These are phyloP conservation scores for Drosophila colorata DNA, from an alignment of 2,888 invertebrate genomes.

Conservation along the genomic window DNA sequence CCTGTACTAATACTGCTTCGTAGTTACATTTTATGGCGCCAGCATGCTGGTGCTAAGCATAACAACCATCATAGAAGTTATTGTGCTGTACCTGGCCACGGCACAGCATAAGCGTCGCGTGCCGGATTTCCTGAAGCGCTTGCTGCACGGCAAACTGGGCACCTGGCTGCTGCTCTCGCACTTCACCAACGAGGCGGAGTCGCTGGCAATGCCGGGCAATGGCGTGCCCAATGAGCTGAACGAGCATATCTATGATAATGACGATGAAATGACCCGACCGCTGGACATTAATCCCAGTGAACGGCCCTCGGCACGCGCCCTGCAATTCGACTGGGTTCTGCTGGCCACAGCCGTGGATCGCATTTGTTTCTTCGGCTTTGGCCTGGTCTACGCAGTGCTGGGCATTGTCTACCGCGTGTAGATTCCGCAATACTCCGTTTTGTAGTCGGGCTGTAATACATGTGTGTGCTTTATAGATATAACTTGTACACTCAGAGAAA, in stretches of 20 bases:
- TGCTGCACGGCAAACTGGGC: conserved; percentile 81
- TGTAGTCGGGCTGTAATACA: conserved; percentile 1
- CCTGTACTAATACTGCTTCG: conserved; percentile 47
- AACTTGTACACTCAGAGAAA: conserved; percentile 5
- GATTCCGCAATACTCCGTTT: neutral
- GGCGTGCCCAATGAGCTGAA: conserved; percentile 71
- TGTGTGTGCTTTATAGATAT: conserved; percentile 9
- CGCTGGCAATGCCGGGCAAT: conserved; percentile 57
- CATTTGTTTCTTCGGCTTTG: conserved; percentile 87
- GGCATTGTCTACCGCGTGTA: conserved; percentile 77
- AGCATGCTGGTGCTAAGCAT: conserved; percentile 86
- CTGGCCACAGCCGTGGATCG: conserved; percentile 88
- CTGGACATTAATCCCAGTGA: conserved; percentile 63
- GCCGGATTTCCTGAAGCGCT: conserved; percentile 84
- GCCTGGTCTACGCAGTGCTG: conserved; percentile 86
- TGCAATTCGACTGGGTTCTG: conserved; percentile 88
- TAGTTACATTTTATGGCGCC: conserved; percentile 87
- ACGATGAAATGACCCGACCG: conserved; percentile 58
- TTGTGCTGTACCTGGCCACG: conserved; percentile 86
- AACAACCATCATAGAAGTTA: conserved; percentile 86
- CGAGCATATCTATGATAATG: conserved; percentile 71
- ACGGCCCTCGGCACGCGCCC: conserved; percentile 67
- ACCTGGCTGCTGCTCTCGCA: conserved; percentile 78
- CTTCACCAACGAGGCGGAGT: conserved; percentile 73
- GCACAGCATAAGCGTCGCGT: conserved; percentile 84